Evolutionary conservation across 2,113 vertebrate genomes (phyloP), one percentile per base, ranked within the genome.

Genomic region (Ctenomys sociabilis): DNA sequence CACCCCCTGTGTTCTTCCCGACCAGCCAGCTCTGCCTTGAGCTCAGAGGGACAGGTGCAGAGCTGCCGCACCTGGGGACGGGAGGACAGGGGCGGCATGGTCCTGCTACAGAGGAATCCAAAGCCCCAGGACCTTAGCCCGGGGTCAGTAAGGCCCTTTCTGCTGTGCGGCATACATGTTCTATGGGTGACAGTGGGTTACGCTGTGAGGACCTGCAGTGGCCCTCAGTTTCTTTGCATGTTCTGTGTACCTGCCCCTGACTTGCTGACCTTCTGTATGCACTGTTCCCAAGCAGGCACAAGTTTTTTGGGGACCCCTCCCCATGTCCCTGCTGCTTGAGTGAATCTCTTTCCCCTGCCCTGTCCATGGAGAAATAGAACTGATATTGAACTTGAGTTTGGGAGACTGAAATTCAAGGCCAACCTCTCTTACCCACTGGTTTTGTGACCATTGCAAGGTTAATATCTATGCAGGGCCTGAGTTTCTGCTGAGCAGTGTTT

Each of bases 91-190:
- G 17, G 21, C 30, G 21, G 14, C 64, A 54, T 49, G 7, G 26
- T 11, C 19, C 10, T 63, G 61, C 24, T 28, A 8, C 75, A 21
- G 37, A 77, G 19, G 70, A 93, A 87, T 72, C 21, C 6, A 66
- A 24, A 78, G 4, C 17, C 17, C 52, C 17, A 32, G 6, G n/a
- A 21, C 57, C 59, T 7, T n/a, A 72, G 85, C 49, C 16, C 0
- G 2, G 80, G 21, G 9, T 35, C 0, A 2, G 1, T 3, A 3
- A 90, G 61, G 26, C 21, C 89, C 37, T 84, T 54, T 72, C 32
- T 5, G 1, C 52, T 35, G 30, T 0, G 0, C 43, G 49, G 28
- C 6, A 14, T 35, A 91, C 0, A 0, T 1, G 21, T 75, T 40
- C 52, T 16, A 3, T 0, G 1, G 0, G 7, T n/a, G 83, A 13